Conservation (phyloP, 2,888 invertebrate genomes). For the Trichogramma evanescens region DNA sequence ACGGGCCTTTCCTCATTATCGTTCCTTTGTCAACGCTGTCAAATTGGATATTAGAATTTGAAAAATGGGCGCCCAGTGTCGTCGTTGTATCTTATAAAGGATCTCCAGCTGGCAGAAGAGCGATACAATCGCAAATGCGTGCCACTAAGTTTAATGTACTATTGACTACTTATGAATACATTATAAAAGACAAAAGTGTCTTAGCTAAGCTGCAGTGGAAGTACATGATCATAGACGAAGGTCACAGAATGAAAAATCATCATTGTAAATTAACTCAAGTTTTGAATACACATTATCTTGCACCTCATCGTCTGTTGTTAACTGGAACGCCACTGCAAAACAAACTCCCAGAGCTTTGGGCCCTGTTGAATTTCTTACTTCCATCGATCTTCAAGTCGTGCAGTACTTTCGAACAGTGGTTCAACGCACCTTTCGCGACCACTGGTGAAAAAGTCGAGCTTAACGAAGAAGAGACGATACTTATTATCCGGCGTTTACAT, state of each 20-base stretch:
- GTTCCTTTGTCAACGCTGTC: slow-evolving; percentile 98
- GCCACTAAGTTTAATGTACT: slow-evolving; percentile 96
- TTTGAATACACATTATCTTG: slow-evolving; percentile 92
- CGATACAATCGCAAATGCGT: slow-evolving; percentile 81
- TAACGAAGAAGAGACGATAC: slow-evolving; percentile 98
- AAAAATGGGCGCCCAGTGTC: slow-evolving; percentile 97
- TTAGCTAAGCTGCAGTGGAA: slow-evolving; percentile 97
- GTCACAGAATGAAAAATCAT: slow-evolving; percentile 99
- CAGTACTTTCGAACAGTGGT: slow-evolving; percentile 99
- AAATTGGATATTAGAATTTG: slow-evolving; percentile 98
- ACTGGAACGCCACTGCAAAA: slow-evolving; percentile 98
- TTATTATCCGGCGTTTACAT: slow-evolving; percentile 98
- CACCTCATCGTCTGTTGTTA: slow-evolving; percentile 88
- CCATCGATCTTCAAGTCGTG: slow-evolving; percentile 99
- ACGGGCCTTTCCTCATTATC: slow-evolving; percentile 96
- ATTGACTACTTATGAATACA: slow-evolving; percentile 97
- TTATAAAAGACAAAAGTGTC: slow-evolving; percentile 95
- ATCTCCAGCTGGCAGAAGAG: slow-evolving; percentile 77
- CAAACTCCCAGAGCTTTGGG: slow-evolving; percentile 97
- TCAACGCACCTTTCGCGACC: slow-evolving; percentile 99
- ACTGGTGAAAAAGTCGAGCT: slow-evolving; percentile 98
- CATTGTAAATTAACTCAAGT: slow-evolving; percentile 98
- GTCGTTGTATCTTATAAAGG: slow-evolving; percentile 87
- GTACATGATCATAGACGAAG: slow-evolving; percentile 99
- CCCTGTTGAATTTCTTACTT: slow-evolving; percentile 92